Evolutionary conservation across 2,888 invertebrate genomes (phyloP), one percentile per base, ranked within the genome.

Genomic region (Platycheirus albimanus): DNA sequence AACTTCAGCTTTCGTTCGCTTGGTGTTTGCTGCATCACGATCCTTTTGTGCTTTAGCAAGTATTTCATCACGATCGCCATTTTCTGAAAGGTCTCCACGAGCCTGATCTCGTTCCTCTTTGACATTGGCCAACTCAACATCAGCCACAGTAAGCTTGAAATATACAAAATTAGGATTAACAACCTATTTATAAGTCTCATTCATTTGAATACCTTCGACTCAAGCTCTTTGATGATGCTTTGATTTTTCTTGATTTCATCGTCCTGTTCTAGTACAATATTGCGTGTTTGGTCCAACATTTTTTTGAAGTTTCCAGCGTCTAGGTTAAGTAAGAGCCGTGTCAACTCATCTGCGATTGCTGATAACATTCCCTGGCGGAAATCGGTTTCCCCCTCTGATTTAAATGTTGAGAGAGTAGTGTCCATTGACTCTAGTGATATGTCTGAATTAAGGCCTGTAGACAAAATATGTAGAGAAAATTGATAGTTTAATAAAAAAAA

Each of bases 91-190:
- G 88, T 96, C 95, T 83, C 94, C 93, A 20, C 96, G 92, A 2
- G 97, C 94, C 71, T 95, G 94, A 90, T 97, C 96, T 0, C 97
- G 92, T 87, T 98, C 97, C 87, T 97, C 97, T 11, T 94, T 93
- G 0, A 96, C 94, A 11, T 96, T 94, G n/a, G 93, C 93, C 4
- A 97, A 91, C 87, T 97, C 96, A 36, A 96, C 95, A 86, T 97
- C 96, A 85, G 95, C 94, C 2, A 96, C 95, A 8, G 94, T 94
- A 49, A 94, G 88, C 94, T 89, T 52, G 1, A 66, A 3, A 24
- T 24, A 76, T 15, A 54, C 7, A 36, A 63, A 30, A 1, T 30
- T n/a, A 56, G 1, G 24, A n/a, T 15, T 52, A n/a, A 41, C 20
- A 41, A 13, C 8, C 1, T 1, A 13, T 15, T 49, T 10, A 13